Evolutionary conservation across 2,797 vertebrate species (phyloP).

Genomic region (Nothura maculosa): DNA sequence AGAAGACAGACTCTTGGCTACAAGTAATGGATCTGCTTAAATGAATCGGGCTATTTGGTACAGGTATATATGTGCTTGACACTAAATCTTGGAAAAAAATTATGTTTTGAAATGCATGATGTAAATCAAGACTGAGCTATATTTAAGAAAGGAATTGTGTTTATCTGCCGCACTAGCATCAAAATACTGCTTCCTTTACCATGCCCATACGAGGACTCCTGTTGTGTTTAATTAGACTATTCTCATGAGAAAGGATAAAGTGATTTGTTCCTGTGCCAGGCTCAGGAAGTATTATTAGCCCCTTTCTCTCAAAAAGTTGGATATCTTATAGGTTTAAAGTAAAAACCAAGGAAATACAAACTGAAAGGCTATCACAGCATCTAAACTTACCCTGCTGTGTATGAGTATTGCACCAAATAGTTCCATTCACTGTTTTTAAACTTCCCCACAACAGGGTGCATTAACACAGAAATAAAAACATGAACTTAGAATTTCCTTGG

Average conservation of each 20-base stretch:
- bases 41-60: neutral
- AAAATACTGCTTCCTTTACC: constrained; percentile 43
- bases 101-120: neutral
- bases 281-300: constrained; percentile 34
- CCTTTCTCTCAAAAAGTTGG: constrained; percentile 10
- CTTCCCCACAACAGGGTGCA: neutral
- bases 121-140: neutral
- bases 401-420: neutral
- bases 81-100: neutral
- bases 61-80: neutral
- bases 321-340: constrained; percentile 39
- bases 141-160: neutral
- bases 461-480: neutral
- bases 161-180: constrained; percentile 7
- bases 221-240: constrained; percentile 68
- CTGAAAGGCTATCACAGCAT: neutral
- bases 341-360: constrained; percentile 22
- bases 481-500: constrained; percentile 19
- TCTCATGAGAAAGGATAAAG: constrained; percentile 54
- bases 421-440: constrained; percentile 36
- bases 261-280: constrained; percentile 49
- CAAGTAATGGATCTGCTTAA: constrained; percentile 14
- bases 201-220: constrained; percentile 37
- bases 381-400: neutral
- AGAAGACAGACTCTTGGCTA: constrained; percentile 9